A percentile compares a stretch with the other conserved stretches of the same genome.
Evolutionary conservation across 2,113 vertebrate genomes (phyloP).

Genomic region (Heteronetta atricapilla): DNA sequence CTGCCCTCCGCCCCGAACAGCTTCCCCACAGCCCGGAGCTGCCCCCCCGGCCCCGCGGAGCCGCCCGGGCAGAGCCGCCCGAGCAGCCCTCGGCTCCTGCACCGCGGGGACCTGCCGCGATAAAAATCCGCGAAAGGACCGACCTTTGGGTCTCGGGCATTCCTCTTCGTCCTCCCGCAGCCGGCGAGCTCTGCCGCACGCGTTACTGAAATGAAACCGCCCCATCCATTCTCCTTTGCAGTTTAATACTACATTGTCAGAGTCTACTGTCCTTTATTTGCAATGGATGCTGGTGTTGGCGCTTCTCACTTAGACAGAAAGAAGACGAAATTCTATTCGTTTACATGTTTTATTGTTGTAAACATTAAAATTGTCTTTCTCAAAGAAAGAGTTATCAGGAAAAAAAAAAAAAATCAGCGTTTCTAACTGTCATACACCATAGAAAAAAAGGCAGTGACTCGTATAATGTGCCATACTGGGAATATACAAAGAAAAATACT

Average conservation of each 20-base stretch:
- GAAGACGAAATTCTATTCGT: constrained; percentile 77
- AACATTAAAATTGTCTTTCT: constrained; percentile 98
- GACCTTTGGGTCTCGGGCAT: not conserved
- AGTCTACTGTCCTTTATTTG: not conserved
- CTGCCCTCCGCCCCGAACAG: not conserved
- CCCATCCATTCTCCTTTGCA: not conserved
- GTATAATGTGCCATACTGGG: constrained; percentile 79
- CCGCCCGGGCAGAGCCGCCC: not conserved
- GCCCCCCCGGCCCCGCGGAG: not conserved
- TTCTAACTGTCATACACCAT: constrained; percentile 84
- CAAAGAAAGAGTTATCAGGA: constrained; percentile 88
- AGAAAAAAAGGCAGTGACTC: constrained; percentile 82
- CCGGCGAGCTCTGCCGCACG: not conserved
- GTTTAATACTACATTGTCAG: not conserved
- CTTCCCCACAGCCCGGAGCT: not conserved
- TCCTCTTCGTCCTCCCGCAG: not conserved
- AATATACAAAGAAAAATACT: constrained; percentile 83
- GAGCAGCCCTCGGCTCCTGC: not conserved
- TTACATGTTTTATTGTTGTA: constrained; percentile 94
- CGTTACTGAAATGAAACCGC: not conserved
- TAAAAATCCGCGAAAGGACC: not conserved
- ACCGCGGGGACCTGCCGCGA: not conserved
- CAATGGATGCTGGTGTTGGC: not conserved
- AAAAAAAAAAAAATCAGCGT: constrained; percentile 72
- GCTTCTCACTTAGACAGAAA: constrained; percentile 63